These are phyloP conservation scores for Chamaetylas fuelleborni DNA, from an alignment of 2,113 vertebrate genomes.

Conservation along the genomic window DNA sequence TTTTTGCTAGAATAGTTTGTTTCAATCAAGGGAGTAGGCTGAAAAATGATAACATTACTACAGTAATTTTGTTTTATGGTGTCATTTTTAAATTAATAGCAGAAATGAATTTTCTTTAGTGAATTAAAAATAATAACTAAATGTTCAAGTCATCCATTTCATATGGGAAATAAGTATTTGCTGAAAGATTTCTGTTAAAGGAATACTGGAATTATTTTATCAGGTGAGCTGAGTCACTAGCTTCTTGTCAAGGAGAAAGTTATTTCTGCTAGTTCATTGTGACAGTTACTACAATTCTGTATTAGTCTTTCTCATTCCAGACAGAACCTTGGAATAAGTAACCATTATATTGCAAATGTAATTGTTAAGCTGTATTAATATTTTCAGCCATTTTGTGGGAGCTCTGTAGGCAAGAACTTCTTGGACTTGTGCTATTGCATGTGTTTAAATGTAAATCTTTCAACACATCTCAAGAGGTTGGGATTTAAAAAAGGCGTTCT, in stretches of 20 bases:
- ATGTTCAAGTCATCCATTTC: neutral
- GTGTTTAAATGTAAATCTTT: neutral
- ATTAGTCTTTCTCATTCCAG: neutral
- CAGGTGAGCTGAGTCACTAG: neutral
- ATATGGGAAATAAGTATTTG: neutral
- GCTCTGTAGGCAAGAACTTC: neutral
- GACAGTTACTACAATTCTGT: neutral
- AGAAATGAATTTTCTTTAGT: neutral
- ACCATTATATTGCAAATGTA: neutral
- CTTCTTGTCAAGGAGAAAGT: neutral
- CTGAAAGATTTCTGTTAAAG: neutral
- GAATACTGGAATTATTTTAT: neutral
- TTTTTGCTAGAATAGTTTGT: neutral
- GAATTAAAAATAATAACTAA: neutral
- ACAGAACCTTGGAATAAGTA: neutral
- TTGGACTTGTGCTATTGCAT: neutral
- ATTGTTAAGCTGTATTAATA: neutral
- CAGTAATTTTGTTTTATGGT: neutral
- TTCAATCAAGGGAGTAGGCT: neutral
- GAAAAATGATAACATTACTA: neutral
- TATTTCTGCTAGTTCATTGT: neutral
- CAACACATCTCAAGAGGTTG: neutral
- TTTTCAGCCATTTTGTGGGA: neutral
- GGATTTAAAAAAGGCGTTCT: neutral
- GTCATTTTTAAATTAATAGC: neutral